Evolutionary conservation across 2,797 vertebrate genomes (phyloP).

Genomic region (Acanthornis magna): DNA sequence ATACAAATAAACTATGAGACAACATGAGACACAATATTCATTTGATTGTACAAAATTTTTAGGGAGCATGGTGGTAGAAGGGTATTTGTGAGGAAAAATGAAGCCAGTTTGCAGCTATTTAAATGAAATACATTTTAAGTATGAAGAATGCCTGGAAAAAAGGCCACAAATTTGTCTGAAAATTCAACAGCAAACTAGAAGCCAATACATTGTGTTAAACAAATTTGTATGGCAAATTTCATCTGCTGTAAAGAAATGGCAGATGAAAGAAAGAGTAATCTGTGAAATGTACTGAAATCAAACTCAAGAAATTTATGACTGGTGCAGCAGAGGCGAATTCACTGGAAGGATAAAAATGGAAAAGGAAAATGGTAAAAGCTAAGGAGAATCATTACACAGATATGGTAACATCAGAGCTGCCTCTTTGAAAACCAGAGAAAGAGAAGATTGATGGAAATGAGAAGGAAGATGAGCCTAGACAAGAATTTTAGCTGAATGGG

Average conservation of each 20-base stretch:
- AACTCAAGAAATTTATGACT: background rate
- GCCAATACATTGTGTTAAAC: background rate
- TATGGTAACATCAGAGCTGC: background rate
- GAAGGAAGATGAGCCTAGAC: background rate
- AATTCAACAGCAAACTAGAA: background rate
- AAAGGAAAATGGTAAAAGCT: background rate
- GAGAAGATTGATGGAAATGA: background rate
- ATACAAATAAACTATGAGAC: background rate
- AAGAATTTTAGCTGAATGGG: background rate
- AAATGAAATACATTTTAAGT: background rate
- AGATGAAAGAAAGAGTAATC: background rate
- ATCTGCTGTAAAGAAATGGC: background rate
- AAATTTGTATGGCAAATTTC: background rate
- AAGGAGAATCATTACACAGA: background rate
- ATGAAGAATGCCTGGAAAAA: background rate
- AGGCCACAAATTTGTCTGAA: background rate
- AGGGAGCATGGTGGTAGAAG: background rate
- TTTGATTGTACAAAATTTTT: background rate
- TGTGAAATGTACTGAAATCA: background rate
- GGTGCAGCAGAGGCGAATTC: background rate
- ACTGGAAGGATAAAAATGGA: background rate
- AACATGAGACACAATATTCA: background rate
- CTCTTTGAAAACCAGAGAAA: background rate
- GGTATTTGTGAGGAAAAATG: background rate
- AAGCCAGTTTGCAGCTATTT: background rate